Evolutionary conservation across 2,888 invertebrate species (phyloP).

Genomic region (Nowickia ferox): DNA sequence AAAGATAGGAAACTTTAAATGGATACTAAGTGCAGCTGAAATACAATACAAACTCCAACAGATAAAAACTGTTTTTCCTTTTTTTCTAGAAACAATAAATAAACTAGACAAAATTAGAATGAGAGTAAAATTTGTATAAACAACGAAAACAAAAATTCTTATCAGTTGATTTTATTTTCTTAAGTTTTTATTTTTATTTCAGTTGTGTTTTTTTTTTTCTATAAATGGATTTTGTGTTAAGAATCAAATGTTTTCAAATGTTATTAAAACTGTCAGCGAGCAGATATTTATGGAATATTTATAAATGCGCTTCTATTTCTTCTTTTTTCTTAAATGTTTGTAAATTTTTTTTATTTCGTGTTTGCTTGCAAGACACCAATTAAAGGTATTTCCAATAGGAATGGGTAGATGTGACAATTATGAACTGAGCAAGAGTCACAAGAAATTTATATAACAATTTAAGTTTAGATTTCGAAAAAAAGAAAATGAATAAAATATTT

Average conservation of each 20-base stretch:
- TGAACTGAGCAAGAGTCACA: no score
- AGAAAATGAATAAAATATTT: no score
- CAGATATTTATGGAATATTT: constrained; percentile 74
- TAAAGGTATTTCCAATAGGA: not conserved
- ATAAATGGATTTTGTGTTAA: constrained; percentile 30
- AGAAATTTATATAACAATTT: no score
- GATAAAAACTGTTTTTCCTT: constrained; percentile 26
- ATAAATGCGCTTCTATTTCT: constrained; percentile 39
- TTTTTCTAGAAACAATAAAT: not conserved
- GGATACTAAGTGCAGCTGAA: constrained; percentile 37
- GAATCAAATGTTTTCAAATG: constrained; percentile 66
- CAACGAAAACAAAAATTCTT: constrained; percentile 21
- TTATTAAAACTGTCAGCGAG: constrained; percentile 74
- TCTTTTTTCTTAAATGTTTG: not conserved
- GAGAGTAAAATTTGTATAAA: constrained; percentile 21
- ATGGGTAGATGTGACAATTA: no score
- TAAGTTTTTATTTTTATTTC: constrained; percentile 17
- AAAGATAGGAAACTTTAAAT: constrained; percentile 33
- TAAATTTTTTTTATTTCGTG: constrained; percentile 11
- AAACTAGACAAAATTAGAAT: constrained; percentile 25
- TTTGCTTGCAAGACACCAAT: not conserved
- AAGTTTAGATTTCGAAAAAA: no score
- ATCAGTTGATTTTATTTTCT: constrained; percentile 42
- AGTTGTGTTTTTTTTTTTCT: constrained; percentile 19
- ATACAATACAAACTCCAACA: constrained; percentile 37